Conservation (phyloP, 1,140 invertebrate species). For the Diachasma alloeum region DNA sequence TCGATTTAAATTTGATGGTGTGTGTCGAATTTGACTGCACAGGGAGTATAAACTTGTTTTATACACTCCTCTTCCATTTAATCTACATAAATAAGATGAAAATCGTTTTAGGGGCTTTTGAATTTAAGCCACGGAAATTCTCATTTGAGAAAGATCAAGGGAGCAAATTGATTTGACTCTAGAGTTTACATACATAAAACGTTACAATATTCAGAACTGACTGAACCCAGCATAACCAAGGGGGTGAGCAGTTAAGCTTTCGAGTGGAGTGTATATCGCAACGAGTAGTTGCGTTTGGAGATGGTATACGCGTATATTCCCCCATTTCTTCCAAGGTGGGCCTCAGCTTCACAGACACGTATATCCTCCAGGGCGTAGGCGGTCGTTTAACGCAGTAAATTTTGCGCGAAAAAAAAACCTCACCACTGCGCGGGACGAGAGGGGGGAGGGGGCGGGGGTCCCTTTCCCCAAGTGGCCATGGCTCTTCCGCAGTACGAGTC, state of each 20-base stretch:
- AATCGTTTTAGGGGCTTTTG: background rate
- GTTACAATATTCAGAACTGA: background rate
- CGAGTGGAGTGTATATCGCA: background rate
- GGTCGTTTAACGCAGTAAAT: slow-evolving; percentile 57
- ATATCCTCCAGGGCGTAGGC: slow-evolving; percentile 36
- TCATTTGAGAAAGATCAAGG: slow-evolving; percentile 16
- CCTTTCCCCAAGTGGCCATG: slow-evolving; percentile 52
- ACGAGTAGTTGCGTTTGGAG: background rate
- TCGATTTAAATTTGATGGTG: slow-evolving; percentile 19
- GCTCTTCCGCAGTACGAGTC: slow-evolving; percentile 54
- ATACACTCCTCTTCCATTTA: background rate
- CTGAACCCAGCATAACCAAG: background rate
- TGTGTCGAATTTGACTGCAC: slow-evolving; percentile 16
- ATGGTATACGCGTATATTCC: background rate
- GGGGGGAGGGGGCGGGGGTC: slow-evolving; percentile 26
- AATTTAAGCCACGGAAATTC: background rate
- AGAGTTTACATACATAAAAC: background rate
- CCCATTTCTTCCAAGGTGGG: background rate
- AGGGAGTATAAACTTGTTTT: background rate
- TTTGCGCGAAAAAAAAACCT: slow-evolving; percentile 45
- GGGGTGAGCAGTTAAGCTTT: background rate
- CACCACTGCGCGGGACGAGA: too few species aligned
- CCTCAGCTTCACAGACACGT: background rate
- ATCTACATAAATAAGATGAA: background rate
- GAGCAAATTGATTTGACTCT: slow-evolving; percentile 15